Evolutionary conservation across 2,888 invertebrate genomes (phyloP), one percentile per base, ranked within the genome.

Genomic region (Drosophila koepferae): DNA sequence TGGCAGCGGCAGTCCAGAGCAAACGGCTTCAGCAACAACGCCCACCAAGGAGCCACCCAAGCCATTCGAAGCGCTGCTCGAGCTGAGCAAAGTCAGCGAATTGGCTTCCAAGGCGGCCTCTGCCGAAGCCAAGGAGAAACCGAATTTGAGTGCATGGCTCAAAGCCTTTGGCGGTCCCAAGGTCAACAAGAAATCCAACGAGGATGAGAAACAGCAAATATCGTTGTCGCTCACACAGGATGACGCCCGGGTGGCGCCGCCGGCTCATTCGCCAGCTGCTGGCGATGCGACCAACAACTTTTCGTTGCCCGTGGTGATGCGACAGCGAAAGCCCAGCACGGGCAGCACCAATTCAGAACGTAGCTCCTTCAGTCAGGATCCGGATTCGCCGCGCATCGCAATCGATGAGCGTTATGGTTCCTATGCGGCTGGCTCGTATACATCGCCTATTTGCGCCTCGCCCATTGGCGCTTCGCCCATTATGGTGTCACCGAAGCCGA

Each of bases 151-250:
- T 91, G 98, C 97, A 36, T 98, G 98, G 98, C 97, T 98, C 75
- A 97, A 97, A 93, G 98, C 98, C 0, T 98, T 98, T 91, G 97
- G 98, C 12, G 96, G 96, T 1, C 97, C 98, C 1, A 97, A 97
- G 93, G 94, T 95, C 71, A 91, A 94, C 54, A 96, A 96, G 91
- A 96, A 96, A 91, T 90, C 93, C 1, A 95, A 95, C 16, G 94
- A 94, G 31, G 90, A 92, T 31, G 94, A 94, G 3, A 93, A 92
- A 38, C 93, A 92, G 59, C 91, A 86, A 51, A 73, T 80, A n/a
- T 53, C 64, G 10, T 78, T 80, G 63, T 38, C 65, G 0, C 58
- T 77, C 20, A 40, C 51, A 18, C 68, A 58, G 34, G 87, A 90
- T 28, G 72, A 77, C 16, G 54, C 23, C 5, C 63, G 74, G 5